These are phyloP conservation scores for Acipenser oxyrinchus DNA, from an alignment of 2,797 vertebrate species.

Conservation along the genomic window DNA sequence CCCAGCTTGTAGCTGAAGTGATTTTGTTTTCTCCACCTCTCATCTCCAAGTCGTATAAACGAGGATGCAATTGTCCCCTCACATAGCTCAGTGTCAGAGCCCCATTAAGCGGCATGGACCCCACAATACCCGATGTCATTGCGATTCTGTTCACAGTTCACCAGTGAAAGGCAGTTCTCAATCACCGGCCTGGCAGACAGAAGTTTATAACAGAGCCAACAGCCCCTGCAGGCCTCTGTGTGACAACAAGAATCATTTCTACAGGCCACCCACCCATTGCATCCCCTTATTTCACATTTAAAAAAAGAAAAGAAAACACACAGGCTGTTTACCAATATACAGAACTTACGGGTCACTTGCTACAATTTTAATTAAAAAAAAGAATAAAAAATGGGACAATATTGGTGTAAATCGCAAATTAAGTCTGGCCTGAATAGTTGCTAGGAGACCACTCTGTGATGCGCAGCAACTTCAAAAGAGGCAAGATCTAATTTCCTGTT, in stretches of 20 bases:
- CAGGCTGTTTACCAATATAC: no score
- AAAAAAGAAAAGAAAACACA: no score
- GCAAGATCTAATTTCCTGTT: conserved; percentile 53
- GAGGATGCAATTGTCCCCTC: neutral
- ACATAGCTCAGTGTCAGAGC: conserved; percentile 54
- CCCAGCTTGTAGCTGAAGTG: neutral
- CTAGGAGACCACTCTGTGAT: conserved; percentile 65
- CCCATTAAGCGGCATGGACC: conserved; percentile 46
- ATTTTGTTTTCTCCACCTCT: neutral
- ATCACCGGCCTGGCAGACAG: conserved; percentile 20
- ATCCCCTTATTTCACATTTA: no score
- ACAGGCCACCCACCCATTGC: no score
- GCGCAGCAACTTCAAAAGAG: conserved; percentile 59
- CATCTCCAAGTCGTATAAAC: neutral
- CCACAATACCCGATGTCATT: conserved; percentile 57
- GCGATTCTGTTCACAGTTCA: conserved; percentile 58
- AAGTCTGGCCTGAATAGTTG: conserved; percentile 34
- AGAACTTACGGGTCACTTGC: no score
- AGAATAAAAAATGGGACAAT: no score
- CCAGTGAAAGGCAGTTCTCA: conserved; percentile 58
- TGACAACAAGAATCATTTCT: no score
- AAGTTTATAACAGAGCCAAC: no score
- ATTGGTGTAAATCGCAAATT: no score
- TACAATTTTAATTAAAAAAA: no score
- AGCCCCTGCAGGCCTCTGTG: no score